A percentile compares a stretch with the other conserved stretches of the same genome.
Evolutionary conservation across 2,113 vertebrate species (phyloP).

Genomic region (Serinus canaria): DNA sequence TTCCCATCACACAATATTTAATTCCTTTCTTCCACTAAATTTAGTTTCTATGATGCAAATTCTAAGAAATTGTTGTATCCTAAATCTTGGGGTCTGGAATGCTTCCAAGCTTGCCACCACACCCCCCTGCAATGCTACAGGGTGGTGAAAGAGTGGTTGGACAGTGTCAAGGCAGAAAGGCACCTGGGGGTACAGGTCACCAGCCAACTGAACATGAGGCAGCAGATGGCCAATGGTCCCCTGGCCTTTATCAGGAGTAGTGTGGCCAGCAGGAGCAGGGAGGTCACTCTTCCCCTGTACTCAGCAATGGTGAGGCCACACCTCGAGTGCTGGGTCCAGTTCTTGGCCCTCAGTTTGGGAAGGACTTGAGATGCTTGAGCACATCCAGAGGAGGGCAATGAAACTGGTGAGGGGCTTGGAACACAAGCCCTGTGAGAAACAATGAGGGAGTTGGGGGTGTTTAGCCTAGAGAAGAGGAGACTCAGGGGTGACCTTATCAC

Average conservation of each 20-base stretch:
- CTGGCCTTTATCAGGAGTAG: rapidly evolving
- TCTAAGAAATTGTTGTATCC: background rate
- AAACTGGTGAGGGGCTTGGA: background rate
- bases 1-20: background rate
- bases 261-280: background rate
- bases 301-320: rapidly evolving
- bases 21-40: background rate
- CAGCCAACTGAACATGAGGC: background rate
- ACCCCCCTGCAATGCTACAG: too few species aligned
- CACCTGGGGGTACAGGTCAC: background rate
- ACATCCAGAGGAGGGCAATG: rapidly evolving
- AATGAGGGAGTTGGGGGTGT: rapidly evolving
- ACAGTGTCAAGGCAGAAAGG: background rate
- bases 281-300: background rate
- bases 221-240: background rate
- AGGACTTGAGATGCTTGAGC: rapidly evolving
- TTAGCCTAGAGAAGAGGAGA: background rate
- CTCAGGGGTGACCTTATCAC: background rate
- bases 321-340: background rate
- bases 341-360: background rate
- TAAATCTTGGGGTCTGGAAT: background rate
- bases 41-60: background rate
- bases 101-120: background rate
- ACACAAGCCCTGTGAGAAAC: background rate
- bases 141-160: background rate